Percentiles rank a stretch among this genome's conserved stretches.
Evolutionary conservation across 2,113 vertebrate genomes (phyloP).

Genomic region (Onychostruthus taczanowskii): DNA sequence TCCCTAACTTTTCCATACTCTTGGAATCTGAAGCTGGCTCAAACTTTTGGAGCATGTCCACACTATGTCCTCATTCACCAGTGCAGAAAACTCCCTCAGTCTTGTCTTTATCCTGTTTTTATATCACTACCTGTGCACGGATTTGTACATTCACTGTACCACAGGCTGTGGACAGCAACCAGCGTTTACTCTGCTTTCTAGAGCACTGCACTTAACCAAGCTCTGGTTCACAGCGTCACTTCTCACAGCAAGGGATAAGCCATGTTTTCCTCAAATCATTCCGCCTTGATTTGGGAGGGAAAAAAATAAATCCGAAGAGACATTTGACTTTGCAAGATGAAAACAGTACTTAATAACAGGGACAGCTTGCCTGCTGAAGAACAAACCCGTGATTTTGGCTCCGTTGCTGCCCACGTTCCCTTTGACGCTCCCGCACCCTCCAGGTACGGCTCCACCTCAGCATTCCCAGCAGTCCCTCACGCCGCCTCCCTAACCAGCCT

Average conservation of each 20-base stretch:
- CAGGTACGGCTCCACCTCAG: fast-evolving
- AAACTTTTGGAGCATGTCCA: not conserved
- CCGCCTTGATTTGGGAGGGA: not conserved
- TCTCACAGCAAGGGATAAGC: not conserved
- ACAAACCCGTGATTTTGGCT: not conserved
- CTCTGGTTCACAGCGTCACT: fast-evolving
- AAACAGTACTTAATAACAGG: fast-evolving
- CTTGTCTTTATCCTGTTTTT: not conserved
- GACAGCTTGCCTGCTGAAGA: not conserved
- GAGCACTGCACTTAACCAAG: not conserved
- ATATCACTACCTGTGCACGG: too few species aligned
- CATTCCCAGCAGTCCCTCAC: fast-evolving
- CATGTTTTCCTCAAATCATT: not conserved
- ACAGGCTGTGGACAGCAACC: not conserved
- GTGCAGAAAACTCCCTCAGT: not conserved
- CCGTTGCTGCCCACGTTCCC: not conserved
- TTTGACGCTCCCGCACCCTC: not conserved
- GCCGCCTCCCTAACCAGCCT: not conserved
- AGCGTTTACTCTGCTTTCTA: not conserved
- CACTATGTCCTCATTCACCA: not conserved
- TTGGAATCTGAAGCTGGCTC: not conserved
- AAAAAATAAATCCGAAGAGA: not conserved
- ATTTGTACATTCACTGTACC: not conserved
- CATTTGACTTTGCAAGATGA: not conserved
- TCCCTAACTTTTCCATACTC: not conserved